Evolutionary conservation across 2,797 vertebrate species (phyloP).

Genomic region (Siniperca scherzeri): DNA sequence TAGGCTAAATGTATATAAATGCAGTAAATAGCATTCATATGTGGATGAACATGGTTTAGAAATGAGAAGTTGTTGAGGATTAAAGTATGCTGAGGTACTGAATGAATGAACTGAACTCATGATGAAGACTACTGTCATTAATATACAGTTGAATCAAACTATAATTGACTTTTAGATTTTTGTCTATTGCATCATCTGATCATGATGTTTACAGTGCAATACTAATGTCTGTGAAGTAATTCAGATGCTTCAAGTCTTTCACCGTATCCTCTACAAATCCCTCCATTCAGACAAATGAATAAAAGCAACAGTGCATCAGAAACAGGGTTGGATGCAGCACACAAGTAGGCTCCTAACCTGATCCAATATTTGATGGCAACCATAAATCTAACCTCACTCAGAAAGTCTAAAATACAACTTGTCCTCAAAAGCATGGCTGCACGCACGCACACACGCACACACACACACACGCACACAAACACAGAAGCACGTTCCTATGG

Average conservation of each 20-base stretch:
- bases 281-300: neutral
- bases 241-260: neutral
- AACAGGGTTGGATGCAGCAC: neutral
- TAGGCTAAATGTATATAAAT: neutral
- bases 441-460: constrained; percentile 9
- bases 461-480: constrained; percentile 15
- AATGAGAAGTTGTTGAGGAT: neutral
- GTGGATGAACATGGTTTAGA: neutral
- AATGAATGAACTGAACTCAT: neutral
- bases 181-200: neutral
- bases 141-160: neutral
- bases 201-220: neutral
- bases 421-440: neutral
- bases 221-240: neutral
- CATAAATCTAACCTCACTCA: neutral
- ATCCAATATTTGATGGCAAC: neutral
- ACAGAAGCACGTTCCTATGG: constrained; percentile 16
- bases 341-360: neutral
- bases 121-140: neutral
- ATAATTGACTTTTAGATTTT: neutral
- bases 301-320: neutral
- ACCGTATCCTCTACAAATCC: neutral
- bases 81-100: neutral
- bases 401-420: neutral
- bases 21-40: neutral